Evolutionary conservation across 2,888 invertebrate species (phyloP), one percentile per base, ranked within the genome.

Genomic region (Vanessa cardui): DNA sequence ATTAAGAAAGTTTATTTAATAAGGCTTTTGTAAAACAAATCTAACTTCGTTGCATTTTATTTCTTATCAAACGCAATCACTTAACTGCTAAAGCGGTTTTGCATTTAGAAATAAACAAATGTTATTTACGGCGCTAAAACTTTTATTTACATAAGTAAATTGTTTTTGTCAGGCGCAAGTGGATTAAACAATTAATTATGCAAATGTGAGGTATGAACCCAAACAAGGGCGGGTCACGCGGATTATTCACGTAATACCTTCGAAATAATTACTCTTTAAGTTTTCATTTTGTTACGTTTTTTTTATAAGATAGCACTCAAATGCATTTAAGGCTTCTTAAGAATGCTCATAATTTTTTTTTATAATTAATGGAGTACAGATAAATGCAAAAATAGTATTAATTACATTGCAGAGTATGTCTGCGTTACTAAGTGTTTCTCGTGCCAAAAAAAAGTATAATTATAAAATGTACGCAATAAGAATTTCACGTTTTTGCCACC

Each of bases 161-260:
- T 73, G 77, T 71, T 74, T 73, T 76, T 74, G 75, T 73, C 77
- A 72, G 71, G 52, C 31, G 72, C 71, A 76, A 79, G 82, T 83
- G 82, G 83, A 86, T 87, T 83, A 83, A 84, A 84, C 81, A 84
- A 85, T 87, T 88, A 84, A 87, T 88, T 88, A 87, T 77, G 79
- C 75, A 80, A 85, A 86, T 84, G 77, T 31, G 66, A 72, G 74
- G 71, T 76, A 72, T 74, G 73, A 75, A 63, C 58, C 62, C 62
- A 58, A 62, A 52, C 52, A 52, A 61, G 50, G 62, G 44, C 44
- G 59, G 62, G 63, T 58, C 58, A 54, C 58, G 61, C 54, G 54
- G 54, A 26, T 54, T 54, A 54, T 54, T 31, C 39, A 56, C 47
- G 66, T 66, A 33, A 47, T 54, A 52, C 21, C 45, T 59, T 59